These are phyloP conservation scores for Poecilia gillii DNA, from an alignment of 2,797 vertebrate species.

Conservation along the genomic window DNA sequence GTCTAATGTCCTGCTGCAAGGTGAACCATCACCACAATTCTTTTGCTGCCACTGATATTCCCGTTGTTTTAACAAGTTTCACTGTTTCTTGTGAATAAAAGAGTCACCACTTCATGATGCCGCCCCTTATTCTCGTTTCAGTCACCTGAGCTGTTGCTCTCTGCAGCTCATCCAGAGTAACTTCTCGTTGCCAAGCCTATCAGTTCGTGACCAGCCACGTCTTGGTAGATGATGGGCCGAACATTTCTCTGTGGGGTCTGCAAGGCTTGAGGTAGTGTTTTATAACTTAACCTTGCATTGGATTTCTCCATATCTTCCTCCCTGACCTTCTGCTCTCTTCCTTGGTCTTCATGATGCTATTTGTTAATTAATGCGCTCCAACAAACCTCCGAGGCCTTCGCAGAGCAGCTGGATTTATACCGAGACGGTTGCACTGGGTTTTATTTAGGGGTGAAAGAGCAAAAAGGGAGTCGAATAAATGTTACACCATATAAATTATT, in stretches of 20 bases:
- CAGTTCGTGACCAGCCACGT: neutral
- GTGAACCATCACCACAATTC: neutral
- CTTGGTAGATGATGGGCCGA: neutral
- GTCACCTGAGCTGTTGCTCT: neutral
- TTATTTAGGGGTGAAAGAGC: neutral
- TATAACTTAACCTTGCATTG: neutral
- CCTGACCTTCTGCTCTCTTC: neutral
- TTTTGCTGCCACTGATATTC: neutral
- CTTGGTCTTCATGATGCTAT: neutral
- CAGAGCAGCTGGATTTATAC: neutral
- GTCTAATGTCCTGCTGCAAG: neutral
- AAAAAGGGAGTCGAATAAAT: neutral
- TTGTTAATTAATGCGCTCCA: neutral
- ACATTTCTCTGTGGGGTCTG: neutral
- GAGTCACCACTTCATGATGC: neutral
- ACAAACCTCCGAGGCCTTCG: neutral
- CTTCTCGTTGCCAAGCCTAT: neutral
- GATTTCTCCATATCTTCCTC: neutral
- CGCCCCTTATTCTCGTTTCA: neutral
- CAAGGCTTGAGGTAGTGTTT: neutral
- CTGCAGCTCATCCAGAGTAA: neutral
- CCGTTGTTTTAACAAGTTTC: neutral
- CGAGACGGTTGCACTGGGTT: neutral
- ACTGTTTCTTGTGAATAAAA: neutral
- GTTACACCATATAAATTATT: neutral